phyloP scores from a whole-genome alignment of 2,797 vertebrate species.

The Arctocebus calabarensis region DNA sequence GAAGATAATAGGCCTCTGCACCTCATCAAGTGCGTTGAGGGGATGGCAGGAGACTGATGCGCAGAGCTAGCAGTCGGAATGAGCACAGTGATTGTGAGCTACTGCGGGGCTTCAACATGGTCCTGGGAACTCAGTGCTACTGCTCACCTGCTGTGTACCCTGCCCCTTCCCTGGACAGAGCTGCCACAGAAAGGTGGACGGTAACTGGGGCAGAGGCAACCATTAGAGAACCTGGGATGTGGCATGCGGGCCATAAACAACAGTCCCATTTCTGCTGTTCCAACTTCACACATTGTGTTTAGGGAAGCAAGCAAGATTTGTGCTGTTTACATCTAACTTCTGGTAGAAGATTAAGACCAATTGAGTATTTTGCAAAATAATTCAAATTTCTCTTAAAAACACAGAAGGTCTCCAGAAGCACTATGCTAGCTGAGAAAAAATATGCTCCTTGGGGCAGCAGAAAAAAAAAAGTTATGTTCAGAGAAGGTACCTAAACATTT shows the following conservation, averaged over 20 bases:
- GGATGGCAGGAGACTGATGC: accelerated
- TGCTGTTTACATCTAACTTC: background rate
- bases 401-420: background rate
- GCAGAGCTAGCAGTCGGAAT: too few relatives aligned
- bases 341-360: background rate
- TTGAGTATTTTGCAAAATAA: background rate
- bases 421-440: background rate
- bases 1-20: too few relatives aligned
- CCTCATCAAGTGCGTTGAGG: background rate
- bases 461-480: background rate
- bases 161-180: background rate
- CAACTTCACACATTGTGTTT: accelerated
- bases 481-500: background rate
- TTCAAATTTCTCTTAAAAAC: background rate
- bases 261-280: background rate
- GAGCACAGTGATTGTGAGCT: accelerated
- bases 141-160: accelerated
- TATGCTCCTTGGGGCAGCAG: background rate
- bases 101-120: background rate
- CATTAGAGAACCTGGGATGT: background rate
- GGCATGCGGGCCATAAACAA: background rate
- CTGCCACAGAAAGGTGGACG: accelerated
- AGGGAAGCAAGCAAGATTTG: background rate
- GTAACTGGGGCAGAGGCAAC: background rate
- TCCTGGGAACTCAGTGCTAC: accelerated